Evolutionary conservation across 2,797 vertebrate genomes (phyloP).

Genomic region (Acanthis flammea): DNA sequence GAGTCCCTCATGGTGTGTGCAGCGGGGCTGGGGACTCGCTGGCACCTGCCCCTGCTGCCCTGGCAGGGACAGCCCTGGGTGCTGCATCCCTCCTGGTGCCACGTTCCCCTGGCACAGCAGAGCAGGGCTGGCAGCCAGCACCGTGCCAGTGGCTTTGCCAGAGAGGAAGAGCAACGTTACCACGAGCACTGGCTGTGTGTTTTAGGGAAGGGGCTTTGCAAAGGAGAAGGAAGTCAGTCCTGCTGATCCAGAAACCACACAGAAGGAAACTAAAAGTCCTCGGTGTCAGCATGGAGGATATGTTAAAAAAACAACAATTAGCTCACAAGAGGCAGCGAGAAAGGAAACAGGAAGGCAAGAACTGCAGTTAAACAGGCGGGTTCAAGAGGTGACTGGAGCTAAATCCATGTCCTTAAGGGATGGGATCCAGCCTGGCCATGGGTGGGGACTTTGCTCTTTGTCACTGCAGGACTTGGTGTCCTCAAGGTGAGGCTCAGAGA

Average conservation of each 20-base stretch:
- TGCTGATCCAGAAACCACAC: background rate
- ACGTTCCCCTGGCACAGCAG: background rate
- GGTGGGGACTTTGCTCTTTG: background rate
- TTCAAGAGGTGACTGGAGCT: constrained; percentile 22
- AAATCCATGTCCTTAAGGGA: background rate
- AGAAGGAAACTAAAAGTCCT: constrained; percentile 36
- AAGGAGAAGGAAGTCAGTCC: background rate
- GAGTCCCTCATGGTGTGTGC: background rate
- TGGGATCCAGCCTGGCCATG: background rate
- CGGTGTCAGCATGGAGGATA: constrained; percentile 13
- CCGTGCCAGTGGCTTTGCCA: background rate
- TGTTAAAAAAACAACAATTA: background rate
- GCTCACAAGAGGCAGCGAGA: background rate
- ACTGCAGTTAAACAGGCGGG: background rate
- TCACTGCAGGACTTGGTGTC: background rate
- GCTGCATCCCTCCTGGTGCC: background rate
- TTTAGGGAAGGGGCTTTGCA: background rate
- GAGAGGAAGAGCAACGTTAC: accelerated
- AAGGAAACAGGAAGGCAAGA: constrained; percentile 56
- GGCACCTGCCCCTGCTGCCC: background rate
- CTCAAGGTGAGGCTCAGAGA: background rate
- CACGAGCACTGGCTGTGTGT: accelerated
- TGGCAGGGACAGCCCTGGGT: accelerated
- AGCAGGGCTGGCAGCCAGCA: background rate
- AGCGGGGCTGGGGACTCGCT: background rate